These are phyloP conservation scores for Chrysolina haemoptera DNA, from an alignment of 2,888 invertebrate genomes.

Conservation along the genomic window DNA sequence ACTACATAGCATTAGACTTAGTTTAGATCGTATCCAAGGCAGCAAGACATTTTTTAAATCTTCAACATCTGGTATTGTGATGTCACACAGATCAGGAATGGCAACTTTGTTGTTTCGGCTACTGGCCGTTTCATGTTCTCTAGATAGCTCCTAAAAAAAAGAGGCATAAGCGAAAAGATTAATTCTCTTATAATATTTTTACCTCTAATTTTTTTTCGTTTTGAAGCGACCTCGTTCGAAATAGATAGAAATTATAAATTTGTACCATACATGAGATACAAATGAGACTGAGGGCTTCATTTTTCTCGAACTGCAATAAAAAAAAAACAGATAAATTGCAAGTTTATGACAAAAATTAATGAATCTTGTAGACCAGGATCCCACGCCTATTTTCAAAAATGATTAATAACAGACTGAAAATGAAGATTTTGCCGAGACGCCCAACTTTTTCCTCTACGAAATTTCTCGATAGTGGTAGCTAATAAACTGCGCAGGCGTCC, in stretches of 20 bases:
- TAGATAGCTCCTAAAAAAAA: constrained; percentile 23
- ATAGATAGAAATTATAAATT: constrained; percentile 42
- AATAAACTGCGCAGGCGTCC: no score
- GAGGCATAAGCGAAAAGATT: constrained; percentile 2
- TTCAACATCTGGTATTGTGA: constrained; percentile 26
- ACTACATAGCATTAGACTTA: not conserved
- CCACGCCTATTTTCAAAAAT: no score
- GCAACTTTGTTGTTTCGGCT: constrained; percentile 16
- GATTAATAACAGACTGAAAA: no score
- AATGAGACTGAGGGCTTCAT: constrained; percentile 37
- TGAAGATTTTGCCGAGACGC: no score
- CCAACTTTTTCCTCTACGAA: no score
- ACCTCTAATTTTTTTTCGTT: constrained; percentile 38
- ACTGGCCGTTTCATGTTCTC: not conserved
- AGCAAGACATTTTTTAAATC: constrained; percentile 27
- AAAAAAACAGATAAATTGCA: not conserved
- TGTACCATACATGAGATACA: constrained; percentile 37
- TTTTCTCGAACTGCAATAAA: constrained; percentile 42
- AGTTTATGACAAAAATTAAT: not conserved
- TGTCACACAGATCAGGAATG: constrained; percentile 34
- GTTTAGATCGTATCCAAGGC: constrained; percentile 32
- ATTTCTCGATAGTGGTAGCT: no score
- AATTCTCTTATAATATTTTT: constrained; percentile 1
- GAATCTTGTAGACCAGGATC: no score
- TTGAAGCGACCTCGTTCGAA: constrained; percentile 33